Evolutionary conservation across 2,888 invertebrate species (phyloP).

Genomic region (Eledone cirrhosa): DNA sequence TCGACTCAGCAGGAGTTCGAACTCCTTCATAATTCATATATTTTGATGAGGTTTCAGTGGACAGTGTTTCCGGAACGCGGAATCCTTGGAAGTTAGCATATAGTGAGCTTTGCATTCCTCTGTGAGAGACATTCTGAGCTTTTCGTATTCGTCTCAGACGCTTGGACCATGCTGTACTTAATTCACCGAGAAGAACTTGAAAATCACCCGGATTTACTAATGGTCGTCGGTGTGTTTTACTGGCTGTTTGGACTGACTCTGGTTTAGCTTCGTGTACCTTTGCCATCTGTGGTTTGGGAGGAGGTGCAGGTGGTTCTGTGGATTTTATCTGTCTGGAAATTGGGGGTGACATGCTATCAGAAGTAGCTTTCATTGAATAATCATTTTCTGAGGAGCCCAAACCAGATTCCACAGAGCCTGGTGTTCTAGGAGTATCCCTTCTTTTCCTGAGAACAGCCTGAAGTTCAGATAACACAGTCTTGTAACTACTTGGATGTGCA

Average conservation of each 20-base stretch:
- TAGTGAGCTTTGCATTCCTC: conserved; percentile 1
- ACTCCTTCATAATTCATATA: background rate
- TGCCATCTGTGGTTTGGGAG: background rate
- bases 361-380: too few relatives aligned
- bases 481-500: background rate
- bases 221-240: background rate
- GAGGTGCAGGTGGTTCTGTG: background rate
- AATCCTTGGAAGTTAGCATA: conserved; percentile 22
- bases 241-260: background rate
- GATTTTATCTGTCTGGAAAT: background rate
- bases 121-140: conserved; percentile 11
- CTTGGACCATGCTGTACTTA: conserved; percentile 19
- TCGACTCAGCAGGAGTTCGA: background rate
- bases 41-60: background rate
- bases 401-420: background rate
- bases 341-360: background rate
- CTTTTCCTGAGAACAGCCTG: background rate
- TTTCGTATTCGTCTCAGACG: background rate
- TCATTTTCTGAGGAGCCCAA: conserved; percentile 6
- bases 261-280: background rate
- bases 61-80: background rate
- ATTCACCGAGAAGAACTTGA: background rate
- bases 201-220: conserved; percentile 23
- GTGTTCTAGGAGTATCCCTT: background rate
- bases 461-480: background rate